phyloP scores from a whole-genome alignment of 2,797 vertebrate genomes.

The Nyctalus aviator region DNA sequence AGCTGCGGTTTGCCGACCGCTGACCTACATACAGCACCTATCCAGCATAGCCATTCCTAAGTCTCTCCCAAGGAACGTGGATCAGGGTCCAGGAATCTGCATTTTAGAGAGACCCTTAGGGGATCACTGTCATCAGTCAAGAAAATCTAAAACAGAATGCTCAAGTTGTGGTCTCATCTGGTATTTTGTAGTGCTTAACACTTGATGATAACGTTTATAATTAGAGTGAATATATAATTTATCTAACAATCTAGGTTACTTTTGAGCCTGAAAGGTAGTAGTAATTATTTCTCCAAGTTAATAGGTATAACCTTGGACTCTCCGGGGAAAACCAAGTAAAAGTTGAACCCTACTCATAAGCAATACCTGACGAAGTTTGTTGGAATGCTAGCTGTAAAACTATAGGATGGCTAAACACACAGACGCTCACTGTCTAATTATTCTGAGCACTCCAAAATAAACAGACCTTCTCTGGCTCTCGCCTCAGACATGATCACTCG shows the following conservation, averaged over 20 bases:
- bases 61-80: background rate
- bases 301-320: background rate
- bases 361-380: background rate
- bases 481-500: background rate
- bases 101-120: background rate
- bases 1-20: no score
- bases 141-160: background rate
- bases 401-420: background rate
- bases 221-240: background rate
- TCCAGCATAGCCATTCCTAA: background rate
- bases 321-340: constrained; percentile 1
- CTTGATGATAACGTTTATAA: background rate
- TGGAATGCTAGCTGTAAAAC: background rate
- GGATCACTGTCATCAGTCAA: background rate
- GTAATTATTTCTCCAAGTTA: background rate
- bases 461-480: background rate
- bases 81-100: background rate
- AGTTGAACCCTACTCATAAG: background rate
- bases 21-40: background rate
- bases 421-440: background rate
- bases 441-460: background rate
- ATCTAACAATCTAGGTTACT: background rate
- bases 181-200: constrained; percentile 14
- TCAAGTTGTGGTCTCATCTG: background rate
- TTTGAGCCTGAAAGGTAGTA: background rate